Evolutionary conservation across 2,113 vertebrate genomes (phyloP), one percentile per base, ranked within the genome.

Genomic region (Oenanthe oenanthe): DNA sequence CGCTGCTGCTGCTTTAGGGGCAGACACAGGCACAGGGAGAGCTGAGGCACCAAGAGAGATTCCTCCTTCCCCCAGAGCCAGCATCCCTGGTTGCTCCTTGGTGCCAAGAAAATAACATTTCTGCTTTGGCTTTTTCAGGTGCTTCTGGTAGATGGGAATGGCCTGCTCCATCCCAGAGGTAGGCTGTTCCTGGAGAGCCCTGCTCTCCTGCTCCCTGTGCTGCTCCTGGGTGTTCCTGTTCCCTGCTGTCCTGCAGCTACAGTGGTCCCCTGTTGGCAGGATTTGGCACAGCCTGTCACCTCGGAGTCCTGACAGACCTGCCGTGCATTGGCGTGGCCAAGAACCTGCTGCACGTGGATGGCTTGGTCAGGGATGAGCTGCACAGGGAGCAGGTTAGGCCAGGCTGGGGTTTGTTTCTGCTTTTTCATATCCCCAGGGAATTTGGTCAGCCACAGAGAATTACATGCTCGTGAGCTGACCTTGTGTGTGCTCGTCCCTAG

Each of bases 271-370:
- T 43, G 45, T 91, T 47, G 70, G 43, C 97, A 99, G 99, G 98
- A 48, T 99, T 99, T 29, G 99, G 99, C 32, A 97, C 99, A 90
- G 99, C 99, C 16, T 99, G 99, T 96, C 99, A 99, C 79, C 98
- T 99, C 0, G 99, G 99, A 2, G 98, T 99, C 51, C 98, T 99
- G 76, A 98, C 98, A 0, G 98, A 97, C 45, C 95, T 99, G 26
- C 99, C 99, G 0, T 99, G 99, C 76, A 48, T 99, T 38, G 99
- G 99, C 15, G 99, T 99, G 87, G 99, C 99, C 92, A 99, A 99
- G 97, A 99, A 99, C 73, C 98, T 99, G 63, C 98, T 99, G 92
- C 98, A 99, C 18, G 98, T 99, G 68, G 98, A 99, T 15, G 99
- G 99, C 3, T 96, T 99, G 72, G 88, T 73, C 95, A 99, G 98